Evolutionary conservation across 2,113 vertebrate species (phyloP).

Genomic region (Acrocephalus arundinaceus): DNA sequence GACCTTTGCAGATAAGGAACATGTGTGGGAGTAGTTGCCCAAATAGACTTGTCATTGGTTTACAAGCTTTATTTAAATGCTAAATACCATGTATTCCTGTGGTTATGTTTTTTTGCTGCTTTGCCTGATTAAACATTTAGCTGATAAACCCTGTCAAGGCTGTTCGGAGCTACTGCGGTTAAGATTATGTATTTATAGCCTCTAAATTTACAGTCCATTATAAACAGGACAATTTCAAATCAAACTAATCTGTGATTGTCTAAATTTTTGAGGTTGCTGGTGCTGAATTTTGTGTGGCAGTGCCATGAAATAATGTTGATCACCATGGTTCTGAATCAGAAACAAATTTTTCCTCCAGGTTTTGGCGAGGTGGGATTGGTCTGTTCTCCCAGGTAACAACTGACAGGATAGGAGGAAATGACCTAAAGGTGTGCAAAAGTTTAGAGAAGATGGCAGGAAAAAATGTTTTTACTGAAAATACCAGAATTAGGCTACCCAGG

Average conservation of each 20-base stretch:
- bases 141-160: conserved; percentile 48
- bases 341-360: not conserved
- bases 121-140: conserved; percentile 55
- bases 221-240: not conserved
- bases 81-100: conserved; percentile 34
- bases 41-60: conserved; percentile 39
- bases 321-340: not conserved
- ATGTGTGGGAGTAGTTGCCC: conserved; percentile 5
- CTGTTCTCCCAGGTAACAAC: not conserved
- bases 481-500: not conserved
- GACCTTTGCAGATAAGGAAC: conserved; percentile 44
- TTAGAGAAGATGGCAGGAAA: not conserved
- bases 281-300: not conserved
- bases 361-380: not conserved
- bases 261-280: not conserved
- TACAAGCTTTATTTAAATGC: conserved; percentile 50
- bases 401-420: not conserved
- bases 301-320: not conserved
- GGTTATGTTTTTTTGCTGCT: conserved; percentile 18
- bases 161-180: not conserved
- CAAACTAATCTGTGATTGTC: not conserved
- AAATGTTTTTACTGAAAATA: not conserved
- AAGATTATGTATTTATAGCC: not conserved
- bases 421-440: not conserved
- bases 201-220: not conserved